Conservation (phyloP, 2,113 vertebrate genomes). For the Cavia aperea region DNA sequence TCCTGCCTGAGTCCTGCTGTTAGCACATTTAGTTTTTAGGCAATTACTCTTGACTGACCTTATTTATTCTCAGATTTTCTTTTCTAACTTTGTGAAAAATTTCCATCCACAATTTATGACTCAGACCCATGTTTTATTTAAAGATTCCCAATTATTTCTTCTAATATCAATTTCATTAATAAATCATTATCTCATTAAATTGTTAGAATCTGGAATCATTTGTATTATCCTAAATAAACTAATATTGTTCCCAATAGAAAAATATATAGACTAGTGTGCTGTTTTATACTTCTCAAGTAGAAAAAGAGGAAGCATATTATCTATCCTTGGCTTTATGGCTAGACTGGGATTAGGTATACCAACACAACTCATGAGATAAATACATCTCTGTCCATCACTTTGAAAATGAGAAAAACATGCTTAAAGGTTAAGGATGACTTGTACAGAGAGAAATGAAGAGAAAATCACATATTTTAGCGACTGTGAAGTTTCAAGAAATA, state of each 20-base stretch:
- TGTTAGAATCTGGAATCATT: neutral
- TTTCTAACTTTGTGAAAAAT: slow-evolving; percentile 23
- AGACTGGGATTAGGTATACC: neutral
- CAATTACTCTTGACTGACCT: slow-evolving; percentile 13
- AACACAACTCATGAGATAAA: neutral
- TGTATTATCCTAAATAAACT: neutral
- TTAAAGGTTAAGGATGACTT: neutral
- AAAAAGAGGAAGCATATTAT: neutral
- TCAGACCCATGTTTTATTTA: neutral
- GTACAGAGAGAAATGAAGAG: neutral
- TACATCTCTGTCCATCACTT: neutral
- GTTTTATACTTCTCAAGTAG: neutral
- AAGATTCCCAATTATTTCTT: slow-evolving; percentile 26
- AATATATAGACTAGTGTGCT: neutral
- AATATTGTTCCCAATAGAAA: neutral
- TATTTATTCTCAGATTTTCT: slow-evolving; percentile 33
- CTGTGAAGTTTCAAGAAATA: neutral
- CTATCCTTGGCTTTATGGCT: neutral
- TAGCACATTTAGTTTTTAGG: slow-evolving; percentile 44
- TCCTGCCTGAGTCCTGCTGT: slow-evolving; percentile 12
- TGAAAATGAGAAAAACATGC: neutral
- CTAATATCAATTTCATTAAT: neutral
- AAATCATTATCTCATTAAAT: neutral
- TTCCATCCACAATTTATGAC: neutral
- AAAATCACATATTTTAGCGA: neutral